These are phyloP conservation scores for Brachionus asplanchnoidis DNA, from an alignment of 1,140 invertebrate species.

Conservation along the genomic window DNA sequence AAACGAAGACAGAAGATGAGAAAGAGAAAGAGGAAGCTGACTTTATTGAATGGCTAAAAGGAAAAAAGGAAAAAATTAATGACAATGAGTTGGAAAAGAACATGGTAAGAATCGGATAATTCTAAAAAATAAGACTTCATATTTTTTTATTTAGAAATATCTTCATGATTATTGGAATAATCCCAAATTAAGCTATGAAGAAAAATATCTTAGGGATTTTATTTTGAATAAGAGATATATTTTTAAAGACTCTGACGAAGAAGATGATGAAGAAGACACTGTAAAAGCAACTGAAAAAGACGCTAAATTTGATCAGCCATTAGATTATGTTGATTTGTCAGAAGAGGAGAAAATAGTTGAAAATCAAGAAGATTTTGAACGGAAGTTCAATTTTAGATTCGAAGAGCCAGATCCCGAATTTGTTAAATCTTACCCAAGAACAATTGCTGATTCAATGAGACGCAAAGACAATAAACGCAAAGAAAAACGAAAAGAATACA, in stretches of 20 bases:
- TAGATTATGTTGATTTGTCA: conserved; percentile 68
- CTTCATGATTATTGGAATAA: conserved; percentile 75
- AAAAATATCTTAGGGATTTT: conserved; percentile 85
- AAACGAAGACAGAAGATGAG: conserved; percentile 12
- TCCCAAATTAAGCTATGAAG: conserved; percentile 71
- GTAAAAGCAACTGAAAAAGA: conserved; percentile 50
- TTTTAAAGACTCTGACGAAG: conserved; percentile 56
- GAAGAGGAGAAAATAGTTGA: conserved; percentile 73
- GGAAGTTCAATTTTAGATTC: conserved; percentile 91
- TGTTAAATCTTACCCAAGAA: conserved; percentile 83
- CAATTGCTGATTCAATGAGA: conserved; percentile 74
- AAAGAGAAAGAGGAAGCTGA: conserved; percentile 65
- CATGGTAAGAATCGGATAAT: background rate
- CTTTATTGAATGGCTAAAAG: conserved; percentile 75
- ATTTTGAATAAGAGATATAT: conserved; percentile 77
- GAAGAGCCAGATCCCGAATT: conserved; percentile 92
- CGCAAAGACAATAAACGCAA: conserved; percentile 72
- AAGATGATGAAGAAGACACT: conserved; percentile 58
- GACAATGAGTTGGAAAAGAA: conserved; percentile 47
- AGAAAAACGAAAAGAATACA: conserved; percentile 68
- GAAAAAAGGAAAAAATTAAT: conserved; percentile 66
- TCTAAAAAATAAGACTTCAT: background rate
- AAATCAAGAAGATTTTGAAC: conserved; percentile 81
- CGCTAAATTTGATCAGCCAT: conserved; percentile 67
- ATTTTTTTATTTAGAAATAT: conserved; percentile 58